Evolutionary conservation across 2,888 invertebrate genomes (phyloP).

Genomic region (Sesia bembeciformis): DNA sequence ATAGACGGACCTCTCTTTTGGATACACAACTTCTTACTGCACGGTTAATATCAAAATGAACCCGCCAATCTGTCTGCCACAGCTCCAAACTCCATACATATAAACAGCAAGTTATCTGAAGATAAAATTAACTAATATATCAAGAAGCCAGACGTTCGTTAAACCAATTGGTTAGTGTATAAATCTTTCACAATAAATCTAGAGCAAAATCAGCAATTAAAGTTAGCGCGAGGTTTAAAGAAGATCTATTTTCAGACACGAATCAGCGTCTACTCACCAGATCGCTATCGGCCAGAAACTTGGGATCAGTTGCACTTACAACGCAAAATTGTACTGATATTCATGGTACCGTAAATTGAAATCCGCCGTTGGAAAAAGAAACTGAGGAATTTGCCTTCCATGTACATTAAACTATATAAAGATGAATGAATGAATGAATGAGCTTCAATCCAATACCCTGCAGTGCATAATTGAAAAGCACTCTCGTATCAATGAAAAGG

Average conservation of each 20-base stretch:
- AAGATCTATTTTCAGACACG: constrained; percentile 11
- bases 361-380: too few species aligned
- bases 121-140: constrained; percentile 4
- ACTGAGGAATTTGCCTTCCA: too few species aligned
- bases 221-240: constrained; percentile 19
- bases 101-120: background rate
- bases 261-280: constrained; percentile 15
- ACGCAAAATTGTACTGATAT: constrained; percentile 14
- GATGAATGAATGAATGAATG: too few species aligned
- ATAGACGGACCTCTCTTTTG: too few species aligned
- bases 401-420: too few species aligned
- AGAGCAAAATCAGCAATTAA: constrained; percentile 25
- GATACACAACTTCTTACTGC: too few species aligned
- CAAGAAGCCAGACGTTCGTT: constrained; percentile 16
- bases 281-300: constrained; percentile 21
- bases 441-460: too few species aligned
- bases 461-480: too few species aligned
- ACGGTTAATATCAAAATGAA: too few species aligned
- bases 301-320: constrained; percentile 15
- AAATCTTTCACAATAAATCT: constrained; percentile 17
- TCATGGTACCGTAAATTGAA: background rate
- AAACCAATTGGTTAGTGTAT: constrained; percentile 12
- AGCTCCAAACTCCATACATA: too few species aligned
- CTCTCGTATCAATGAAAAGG: too few species aligned
- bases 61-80: too few species aligned